Conservation (phyloP, 2,113 vertebrate genomes). For the Pygoscelis antarcticus region DNA sequence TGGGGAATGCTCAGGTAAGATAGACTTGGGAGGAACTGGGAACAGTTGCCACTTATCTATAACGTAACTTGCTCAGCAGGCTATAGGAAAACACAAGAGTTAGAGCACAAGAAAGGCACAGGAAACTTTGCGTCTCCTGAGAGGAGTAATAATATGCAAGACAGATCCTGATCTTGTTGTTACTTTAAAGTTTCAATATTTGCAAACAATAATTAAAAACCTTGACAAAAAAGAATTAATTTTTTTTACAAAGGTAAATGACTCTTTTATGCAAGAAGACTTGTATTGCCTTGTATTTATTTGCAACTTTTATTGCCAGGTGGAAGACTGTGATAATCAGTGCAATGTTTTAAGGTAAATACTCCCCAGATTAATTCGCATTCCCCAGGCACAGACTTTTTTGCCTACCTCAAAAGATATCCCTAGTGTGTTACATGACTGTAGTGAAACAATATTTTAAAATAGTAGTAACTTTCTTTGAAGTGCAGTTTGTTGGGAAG, state of each 20-base stretch:
- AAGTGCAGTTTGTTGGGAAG: not conserved
- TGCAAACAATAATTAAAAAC: not conserved
- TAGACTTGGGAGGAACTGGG: not conserved
- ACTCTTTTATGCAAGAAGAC: not conserved
- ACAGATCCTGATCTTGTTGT: not conserved
- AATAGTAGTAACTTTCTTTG: not conserved
- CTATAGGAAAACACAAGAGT: not conserved
- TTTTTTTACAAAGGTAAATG: not conserved
- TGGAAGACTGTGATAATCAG: not conserved
- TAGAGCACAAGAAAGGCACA: not conserved
- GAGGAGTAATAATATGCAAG: not conserved
- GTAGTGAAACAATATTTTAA: not conserved
- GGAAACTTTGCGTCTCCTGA: not conserved
- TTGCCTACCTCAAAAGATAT: not conserved
- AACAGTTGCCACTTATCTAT: not conserved
- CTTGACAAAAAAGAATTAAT: not conserved
- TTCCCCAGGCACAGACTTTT: not conserved
- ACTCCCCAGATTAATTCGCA: not conserved
- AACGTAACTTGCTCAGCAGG: not conserved
- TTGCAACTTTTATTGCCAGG: not conserved
- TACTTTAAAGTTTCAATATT: not conserved
- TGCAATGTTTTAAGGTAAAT: not conserved
- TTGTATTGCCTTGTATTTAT: not conserved
- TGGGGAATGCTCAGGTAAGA: not conserved
- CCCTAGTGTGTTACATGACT: too few species aligned